Percentiles rank a stretch among this genome's conserved stretches.
Evolutionary conservation across 2,797 vertebrate species (phyloP).

Genomic region (Acipenser oxyrinchus): DNA sequence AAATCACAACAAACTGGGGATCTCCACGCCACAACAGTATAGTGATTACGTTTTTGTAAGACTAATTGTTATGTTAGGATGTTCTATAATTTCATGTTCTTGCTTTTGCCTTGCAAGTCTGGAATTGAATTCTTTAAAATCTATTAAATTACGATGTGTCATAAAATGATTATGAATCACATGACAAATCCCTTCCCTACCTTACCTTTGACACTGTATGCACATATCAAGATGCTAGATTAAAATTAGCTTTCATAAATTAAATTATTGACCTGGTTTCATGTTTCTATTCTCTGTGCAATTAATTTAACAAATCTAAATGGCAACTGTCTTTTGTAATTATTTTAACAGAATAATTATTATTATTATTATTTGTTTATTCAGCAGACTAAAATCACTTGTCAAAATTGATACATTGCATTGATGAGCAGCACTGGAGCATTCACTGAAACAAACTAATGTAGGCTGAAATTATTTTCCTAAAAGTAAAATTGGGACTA

Average conservation of each 20-base stretch:
- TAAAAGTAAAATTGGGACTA: no score
- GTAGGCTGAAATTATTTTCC: no score
- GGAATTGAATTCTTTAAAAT: constrained; percentile 59
- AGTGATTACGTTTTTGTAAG: constrained; percentile 52
- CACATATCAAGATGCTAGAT: no score
- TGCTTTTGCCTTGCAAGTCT: constrained; percentile 46
- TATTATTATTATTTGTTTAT: no score
- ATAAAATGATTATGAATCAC: constrained; percentile 33
- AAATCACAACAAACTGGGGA: constrained; percentile 47
- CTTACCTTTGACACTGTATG: no score
- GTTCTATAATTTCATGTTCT: constrained; percentile 63
- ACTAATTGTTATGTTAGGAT: constrained; percentile 60
- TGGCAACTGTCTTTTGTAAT: no score
- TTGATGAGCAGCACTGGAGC: no score
- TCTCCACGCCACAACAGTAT: constrained; percentile 51
- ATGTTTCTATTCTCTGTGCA: constrained; percentile 31
- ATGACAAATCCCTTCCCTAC: no score
- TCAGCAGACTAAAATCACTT: no score
- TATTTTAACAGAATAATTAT: no score
- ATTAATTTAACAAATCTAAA: constrained; percentile 37
- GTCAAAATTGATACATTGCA: no score
- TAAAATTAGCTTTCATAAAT: constrained; percentile 44
- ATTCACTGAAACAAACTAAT: no score
- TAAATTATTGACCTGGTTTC: constrained; percentile 57
- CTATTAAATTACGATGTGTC: constrained; percentile 65